phyloP scores from a whole-genome alignment of 2,797 vertebrate species.

The Channallabes apus region DNA sequence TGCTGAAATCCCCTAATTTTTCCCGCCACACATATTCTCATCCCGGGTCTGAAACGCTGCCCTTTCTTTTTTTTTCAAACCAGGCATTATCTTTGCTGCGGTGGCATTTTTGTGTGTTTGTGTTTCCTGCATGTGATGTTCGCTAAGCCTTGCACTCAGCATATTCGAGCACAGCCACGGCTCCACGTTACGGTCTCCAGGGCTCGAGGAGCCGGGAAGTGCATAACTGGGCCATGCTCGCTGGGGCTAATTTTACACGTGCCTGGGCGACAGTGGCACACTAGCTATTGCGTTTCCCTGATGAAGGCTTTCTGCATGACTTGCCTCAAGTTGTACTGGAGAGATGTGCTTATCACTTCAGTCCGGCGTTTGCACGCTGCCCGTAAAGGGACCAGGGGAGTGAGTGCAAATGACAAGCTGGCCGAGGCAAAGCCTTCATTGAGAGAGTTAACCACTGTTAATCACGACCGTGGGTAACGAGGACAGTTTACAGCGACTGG shows the following conservation, averaged over 20 bases:
- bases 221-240: slow-evolving; percentile 76
- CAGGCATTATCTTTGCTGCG: slow-evolving; percentile 39
- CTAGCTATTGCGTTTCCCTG: slow-evolving; percentile 64
- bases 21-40: not conserved
- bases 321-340: slow-evolving; percentile 10
- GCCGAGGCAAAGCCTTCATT: slow-evolving; percentile 32
- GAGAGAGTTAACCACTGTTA: slow-evolving; percentile 63
- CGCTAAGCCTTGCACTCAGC: slow-evolving; percentile 51
- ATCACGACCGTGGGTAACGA: slow-evolving; percentile 62
- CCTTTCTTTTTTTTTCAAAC: slow-evolving; percentile 23
- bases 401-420: slow-evolving; percentile 60
- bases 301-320: slow-evolving; percentile 55
- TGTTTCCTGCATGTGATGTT: slow-evolving; percentile 39
- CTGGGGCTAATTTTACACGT: slow-evolving; percentile 75
- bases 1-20: not conserved
- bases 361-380: not conserved
- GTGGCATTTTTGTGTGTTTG: slow-evolving; percentile 41
- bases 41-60: slow-evolving; percentile 7
- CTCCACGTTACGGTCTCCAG: slow-evolving; percentile 68
- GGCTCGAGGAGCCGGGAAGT: slow-evolving; percentile 67
- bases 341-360: slow-evolving; percentile 45
- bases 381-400: slow-evolving; percentile 54
- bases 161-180: slow-evolving; percentile 63
- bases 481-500: slow-evolving; percentile 42
- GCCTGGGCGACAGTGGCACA: slow-evolving; percentile 70